Evolutionary conservation across 1,140 invertebrate species (phyloP).

Genomic region (Eciton burchellii): DNA sequence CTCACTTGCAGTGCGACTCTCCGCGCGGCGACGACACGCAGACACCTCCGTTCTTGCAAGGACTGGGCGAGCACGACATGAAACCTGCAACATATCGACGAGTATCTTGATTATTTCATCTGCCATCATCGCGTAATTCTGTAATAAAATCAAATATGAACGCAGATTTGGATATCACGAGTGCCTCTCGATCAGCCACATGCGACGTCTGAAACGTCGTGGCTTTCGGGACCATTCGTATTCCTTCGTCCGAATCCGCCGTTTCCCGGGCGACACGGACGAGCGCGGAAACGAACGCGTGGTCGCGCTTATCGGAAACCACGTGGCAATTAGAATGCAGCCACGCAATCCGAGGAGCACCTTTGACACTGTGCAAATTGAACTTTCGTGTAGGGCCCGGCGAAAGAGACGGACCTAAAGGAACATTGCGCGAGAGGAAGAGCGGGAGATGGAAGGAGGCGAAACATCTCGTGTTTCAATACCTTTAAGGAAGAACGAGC

Average conservation of each 20-base stretch:
- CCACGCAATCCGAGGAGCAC: conserved; percentile 54
- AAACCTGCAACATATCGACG: conserved; percentile 89
- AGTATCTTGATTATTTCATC: conserved; percentile 38
- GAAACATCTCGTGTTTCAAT: conserved; percentile 49
- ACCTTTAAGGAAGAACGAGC: conserved; percentile 67
- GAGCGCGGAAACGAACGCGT: conserved; percentile 22
- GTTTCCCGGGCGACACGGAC: background rate
- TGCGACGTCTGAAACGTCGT: no score
- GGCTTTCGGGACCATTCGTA: background rate
- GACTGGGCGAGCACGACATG: conserved; percentile 93
- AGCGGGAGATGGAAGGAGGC: conserved; percentile 18
- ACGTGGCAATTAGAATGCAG: conserved; percentile 67
- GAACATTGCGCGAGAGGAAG: conserved; percentile 58
- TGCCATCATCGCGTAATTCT: no score
- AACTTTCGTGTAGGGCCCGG: conserved; percentile 80
- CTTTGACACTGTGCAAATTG: conserved; percentile 82
- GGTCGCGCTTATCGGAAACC: conserved; percentile 62
- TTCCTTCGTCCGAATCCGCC: background rate
- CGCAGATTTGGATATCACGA: no score
- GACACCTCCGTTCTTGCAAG: conserved; percentile 92
- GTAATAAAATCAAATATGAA: background rate
- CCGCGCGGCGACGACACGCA: conserved; percentile 90
- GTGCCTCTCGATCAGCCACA: no score
- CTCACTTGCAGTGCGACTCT: conserved; percentile 95
- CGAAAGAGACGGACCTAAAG: conserved; percentile 60